Base-by-base conservation (phyloP, 2,888 invertebrate genomes). In the Carpatolechia fugitivella region DNA sequence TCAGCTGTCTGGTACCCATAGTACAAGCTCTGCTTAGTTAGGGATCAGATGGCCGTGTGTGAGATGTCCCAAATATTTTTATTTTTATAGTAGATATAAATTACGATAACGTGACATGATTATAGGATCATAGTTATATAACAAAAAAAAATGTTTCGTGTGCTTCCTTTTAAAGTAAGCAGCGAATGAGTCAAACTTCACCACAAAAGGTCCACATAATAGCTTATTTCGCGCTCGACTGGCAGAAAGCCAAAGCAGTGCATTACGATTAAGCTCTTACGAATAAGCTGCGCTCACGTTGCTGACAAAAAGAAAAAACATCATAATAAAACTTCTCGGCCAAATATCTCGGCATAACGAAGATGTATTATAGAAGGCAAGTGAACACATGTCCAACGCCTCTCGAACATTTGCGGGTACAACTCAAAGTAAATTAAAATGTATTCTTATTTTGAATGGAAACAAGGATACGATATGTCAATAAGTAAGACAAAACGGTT, bases 181-280 rank as follows among this genome's bases (percentile, higher is more conserved):
- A 29, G 53, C 56, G 65, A 66, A 66, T 62, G 67, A 67, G 59
- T 61, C 63, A 60, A 57, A 57, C 56, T 41, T 54, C 56, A 24
- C 48, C 49, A 58, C 51, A 56, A 56, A 51, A 55, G 51, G 33
- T 40, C 47, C 31, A 29, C 60, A 65, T 74, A 80, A 79, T 78
- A 76, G 78, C 77, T 81, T 74, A 81, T 85, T 83, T 80, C 66
- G 65, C 70, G 71, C 72, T 65, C 65, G 65, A 68, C 68, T 72
- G 73, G 71, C 66, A 59, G 56, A 60, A 61, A 64, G 68, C 70
- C 70, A 80, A 78, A 71, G 73, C 68, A 68, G 62, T 73, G 72
- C 72, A 74, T 74, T 72, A 70, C 65, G 67, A 70, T 71, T 66
- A 62, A 66, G 65, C 62, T 36, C 47, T 13, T 36, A 16, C 33